phyloP scores from a whole-genome alignment of 2,797 vertebrate species.

The Onychomys torridus region DNA sequence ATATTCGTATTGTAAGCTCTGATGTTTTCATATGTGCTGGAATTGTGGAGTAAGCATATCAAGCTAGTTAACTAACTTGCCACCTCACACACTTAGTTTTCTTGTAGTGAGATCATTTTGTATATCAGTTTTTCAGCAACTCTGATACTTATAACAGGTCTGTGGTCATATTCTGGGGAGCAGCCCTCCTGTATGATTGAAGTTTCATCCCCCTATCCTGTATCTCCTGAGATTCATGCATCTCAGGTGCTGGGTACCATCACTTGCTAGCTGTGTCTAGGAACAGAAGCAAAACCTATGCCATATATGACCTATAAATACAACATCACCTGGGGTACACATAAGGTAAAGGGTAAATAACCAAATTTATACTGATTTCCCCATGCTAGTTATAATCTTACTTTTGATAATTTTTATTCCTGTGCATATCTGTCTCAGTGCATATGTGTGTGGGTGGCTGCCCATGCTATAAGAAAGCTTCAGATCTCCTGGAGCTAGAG shows the following conservation, averaged over 20 bases:
- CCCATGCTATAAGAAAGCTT: background rate
- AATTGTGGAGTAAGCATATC: too few relatives aligned
- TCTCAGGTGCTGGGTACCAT: background rate
- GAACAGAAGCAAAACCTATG: background rate
- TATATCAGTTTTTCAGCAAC: background rate
- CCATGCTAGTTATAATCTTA: background rate
- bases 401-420: background rate
- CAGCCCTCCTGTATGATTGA: background rate
- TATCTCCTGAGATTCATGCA: too few relatives aligned
- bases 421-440: too few relatives aligned
- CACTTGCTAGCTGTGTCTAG: background rate
- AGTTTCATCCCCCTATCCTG: background rate
- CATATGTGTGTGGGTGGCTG: too few relatives aligned
- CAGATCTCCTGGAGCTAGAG: background rate
- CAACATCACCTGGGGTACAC: rapidly evolving
- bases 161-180: background rate
- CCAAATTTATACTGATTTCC: background rate
- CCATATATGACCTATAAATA: background rate
- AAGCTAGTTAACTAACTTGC: background rate
- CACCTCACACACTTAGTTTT: background rate
- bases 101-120: background rate
- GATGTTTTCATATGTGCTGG: background rate
- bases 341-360: background rate
- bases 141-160: background rate
- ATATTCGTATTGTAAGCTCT: background rate